These are phyloP conservation scores for Planococcus citri DNA, from an alignment of 1,140 invertebrate genomes.

Conservation along the genomic window DNA sequence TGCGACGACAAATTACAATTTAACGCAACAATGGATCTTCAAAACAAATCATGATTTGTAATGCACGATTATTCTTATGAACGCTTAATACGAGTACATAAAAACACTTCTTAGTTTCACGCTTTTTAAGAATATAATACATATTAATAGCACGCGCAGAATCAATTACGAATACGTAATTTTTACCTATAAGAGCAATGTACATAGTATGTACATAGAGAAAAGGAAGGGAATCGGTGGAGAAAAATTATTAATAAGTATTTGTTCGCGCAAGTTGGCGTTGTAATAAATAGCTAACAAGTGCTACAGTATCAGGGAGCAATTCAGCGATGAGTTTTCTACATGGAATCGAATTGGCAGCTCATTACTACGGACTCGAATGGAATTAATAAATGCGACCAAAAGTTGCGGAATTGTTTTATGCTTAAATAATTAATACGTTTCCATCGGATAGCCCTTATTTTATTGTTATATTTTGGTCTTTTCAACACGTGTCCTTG, in stretches of 20 bases:
- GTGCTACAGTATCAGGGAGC: neutral
- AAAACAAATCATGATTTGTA: conserved; percentile 4
- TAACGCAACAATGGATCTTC: conserved; percentile 2
- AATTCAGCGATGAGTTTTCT: neutral
- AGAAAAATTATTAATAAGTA: too few relatives aligned
- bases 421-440: neutral
- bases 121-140: conserved; percentile 4
- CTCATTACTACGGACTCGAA: neutral
- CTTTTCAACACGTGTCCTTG: conserved; percentile 4
- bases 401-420: neutral
- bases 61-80: neutral
- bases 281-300: neutral
- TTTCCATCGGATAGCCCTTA: neutral
- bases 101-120: conserved; percentile 3
- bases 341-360: neutral
- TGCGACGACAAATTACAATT: conserved; percentile 3
- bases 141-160: conserved; percentile 6
- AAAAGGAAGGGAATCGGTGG: too few relatives aligned
- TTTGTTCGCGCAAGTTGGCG: too few relatives aligned
- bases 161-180: conserved; percentile 7
- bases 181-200: neutral
- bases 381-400: neutral
- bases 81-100: neutral
- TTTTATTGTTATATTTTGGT: conserved; percentile 4
- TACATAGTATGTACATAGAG: too few relatives aligned